A percentile compares a stretch with the other conserved stretches of the same genome.
These are phyloP conservation scores for Drosophila seguyi DNA, from an alignment of 1,140 invertebrate genomes.

Conservation along the genomic window DNA sequence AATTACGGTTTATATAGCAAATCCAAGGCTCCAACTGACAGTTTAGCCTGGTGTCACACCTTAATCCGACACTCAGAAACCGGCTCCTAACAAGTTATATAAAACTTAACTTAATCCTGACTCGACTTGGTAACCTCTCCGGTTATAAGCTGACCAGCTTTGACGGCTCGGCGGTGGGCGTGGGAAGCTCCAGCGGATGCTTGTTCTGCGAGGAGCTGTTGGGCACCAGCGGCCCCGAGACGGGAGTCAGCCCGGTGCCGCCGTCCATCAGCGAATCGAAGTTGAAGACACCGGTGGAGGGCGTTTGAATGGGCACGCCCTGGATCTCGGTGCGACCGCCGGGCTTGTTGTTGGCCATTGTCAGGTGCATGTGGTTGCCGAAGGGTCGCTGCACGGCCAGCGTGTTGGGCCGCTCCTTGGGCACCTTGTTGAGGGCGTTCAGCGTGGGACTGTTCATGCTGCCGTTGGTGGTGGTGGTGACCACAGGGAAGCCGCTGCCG, in stretches of 20 bases:
- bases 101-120: constrained; percentile 76
- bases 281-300: constrained; percentile 94
- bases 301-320: constrained; percentile 94
- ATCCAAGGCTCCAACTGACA: not conserved
- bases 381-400: constrained; percentile 82
- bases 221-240: constrained; percentile 89
- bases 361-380: constrained; percentile 47
- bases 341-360: constrained; percentile 26
- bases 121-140: constrained; percentile 66
- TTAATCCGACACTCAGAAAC: not conserved
- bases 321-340: constrained; percentile 87
- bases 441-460: constrained; percentile 64
- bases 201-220: constrained; percentile 90
- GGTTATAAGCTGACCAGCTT: constrained; percentile 91
- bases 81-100: constrained; percentile 35
- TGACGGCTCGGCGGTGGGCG: constrained; percentile 89
- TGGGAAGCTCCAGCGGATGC: constrained; percentile 88
- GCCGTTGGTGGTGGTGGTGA: constrained; percentile 21
- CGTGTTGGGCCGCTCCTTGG: constrained; percentile 88
- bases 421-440: constrained; percentile 85
- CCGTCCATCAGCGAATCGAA: constrained; percentile 97
- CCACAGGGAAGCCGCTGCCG: constrained; percentile 37
- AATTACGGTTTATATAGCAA: not conserved
- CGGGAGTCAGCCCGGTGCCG: constrained; percentile 95
- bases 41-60: not conserved